phyloP scores from a whole-genome alignment of 2,113 vertebrate species.

The Xenus cinereus region DNA sequence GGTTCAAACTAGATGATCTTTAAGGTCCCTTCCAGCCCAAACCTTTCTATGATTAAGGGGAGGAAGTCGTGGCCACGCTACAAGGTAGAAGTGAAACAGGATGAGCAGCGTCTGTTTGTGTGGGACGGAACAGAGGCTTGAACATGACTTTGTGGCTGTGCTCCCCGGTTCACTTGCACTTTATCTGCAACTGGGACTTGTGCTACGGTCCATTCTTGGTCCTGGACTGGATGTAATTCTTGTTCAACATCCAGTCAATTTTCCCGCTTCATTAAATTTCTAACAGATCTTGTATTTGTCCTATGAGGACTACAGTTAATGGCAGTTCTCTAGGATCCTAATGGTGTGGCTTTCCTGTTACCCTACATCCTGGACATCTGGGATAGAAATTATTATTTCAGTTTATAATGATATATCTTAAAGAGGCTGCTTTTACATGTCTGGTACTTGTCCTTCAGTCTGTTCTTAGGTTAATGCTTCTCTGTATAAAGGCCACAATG shows the following conservation, averaged over 20 bases:
- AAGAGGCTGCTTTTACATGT: background rate
- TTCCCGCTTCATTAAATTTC: background rate
- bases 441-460: fast-evolving
- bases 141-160: fast-evolving
- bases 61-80: fast-evolving
- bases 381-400: background rate
- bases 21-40: background rate
- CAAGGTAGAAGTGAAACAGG: fast-evolving
- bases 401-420: background rate
- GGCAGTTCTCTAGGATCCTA: background rate
- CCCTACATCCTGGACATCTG: background rate
- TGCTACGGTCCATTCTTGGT: too few species aligned
- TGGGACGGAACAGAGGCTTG: too few species aligned
- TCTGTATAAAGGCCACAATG: fast-evolving
- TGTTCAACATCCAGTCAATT: fast-evolving
- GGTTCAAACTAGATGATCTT: background rate
- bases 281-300: background rate
- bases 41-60: background rate
- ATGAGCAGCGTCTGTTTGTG: fast-evolving
- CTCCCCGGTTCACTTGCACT: fast-evolving
- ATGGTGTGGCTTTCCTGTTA: background rate
- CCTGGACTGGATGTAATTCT: background rate
- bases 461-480: background rate
- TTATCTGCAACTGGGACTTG: fast-evolving
- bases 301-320: background rate